A percentile compares a stretch with the other conserved stretches of the same genome.
phyloP scores from a whole-genome alignment of 2,113 vertebrate genomes.

The Lepidothrix coronata region DNA sequence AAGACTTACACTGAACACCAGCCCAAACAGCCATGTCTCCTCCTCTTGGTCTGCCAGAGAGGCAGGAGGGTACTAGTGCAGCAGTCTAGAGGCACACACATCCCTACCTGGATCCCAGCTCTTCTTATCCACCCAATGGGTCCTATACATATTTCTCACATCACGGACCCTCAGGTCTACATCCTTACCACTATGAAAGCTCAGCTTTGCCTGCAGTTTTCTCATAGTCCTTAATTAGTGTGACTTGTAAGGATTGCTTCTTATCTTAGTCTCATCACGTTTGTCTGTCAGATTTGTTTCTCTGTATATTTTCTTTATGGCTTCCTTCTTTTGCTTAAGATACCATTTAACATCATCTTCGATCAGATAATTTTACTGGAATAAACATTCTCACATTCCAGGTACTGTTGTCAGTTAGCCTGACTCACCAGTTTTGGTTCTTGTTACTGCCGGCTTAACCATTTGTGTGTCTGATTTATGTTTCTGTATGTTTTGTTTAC shows the following conservation, averaged over 20 bases:
- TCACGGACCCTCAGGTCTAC: neutral
- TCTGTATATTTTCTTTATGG: neutral
- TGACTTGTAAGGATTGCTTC: neutral
- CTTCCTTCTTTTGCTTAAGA: neutral
- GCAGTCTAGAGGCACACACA: neutral
- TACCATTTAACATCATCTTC: neutral
- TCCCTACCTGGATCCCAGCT: fast-evolving
- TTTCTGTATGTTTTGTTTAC: neutral
- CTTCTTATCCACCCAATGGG: fast-evolving
- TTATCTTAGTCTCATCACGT: neutral
- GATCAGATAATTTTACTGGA: neutral
- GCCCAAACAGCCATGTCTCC: neutral
- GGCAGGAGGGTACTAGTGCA: neutral
- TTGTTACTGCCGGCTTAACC: neutral
- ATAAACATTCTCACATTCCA: neutral
- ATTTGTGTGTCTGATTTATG: neutral
- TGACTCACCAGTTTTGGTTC: neutral
- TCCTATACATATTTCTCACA: neutral
- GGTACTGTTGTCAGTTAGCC: neutral
- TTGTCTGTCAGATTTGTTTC: neutral
- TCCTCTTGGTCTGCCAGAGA: neutral
- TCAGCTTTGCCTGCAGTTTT: neutral
- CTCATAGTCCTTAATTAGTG: neutral
- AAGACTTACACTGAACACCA: neutral
- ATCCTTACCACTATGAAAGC: neutral